A percentile compares a stretch with the other conserved stretches of the same genome.
Evolutionary conservation across 2,888 invertebrate species (phyloP).

Genomic region (Lagria hirta): DNA sequence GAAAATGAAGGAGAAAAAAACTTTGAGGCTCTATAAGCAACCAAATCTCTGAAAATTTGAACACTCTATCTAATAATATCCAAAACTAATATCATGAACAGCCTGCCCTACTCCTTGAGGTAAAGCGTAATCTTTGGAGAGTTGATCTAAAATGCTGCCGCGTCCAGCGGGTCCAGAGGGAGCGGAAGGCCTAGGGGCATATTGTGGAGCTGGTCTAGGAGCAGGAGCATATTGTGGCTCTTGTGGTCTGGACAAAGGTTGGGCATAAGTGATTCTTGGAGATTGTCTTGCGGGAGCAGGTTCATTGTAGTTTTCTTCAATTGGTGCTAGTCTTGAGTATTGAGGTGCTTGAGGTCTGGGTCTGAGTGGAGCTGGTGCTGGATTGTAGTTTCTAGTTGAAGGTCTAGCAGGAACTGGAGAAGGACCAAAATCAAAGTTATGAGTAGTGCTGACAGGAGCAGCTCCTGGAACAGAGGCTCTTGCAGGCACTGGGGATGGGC

Average conservation of each 20-base stretch:
- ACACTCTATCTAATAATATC: constrained; percentile 65
- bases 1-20: too few species aligned
- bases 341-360: constrained; percentile 34
- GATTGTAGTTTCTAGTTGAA: constrained; percentile 40
- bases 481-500: constrained; percentile 27
- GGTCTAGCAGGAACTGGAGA: constrained; percentile 31
- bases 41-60: too few species aligned
- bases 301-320: constrained; percentile 43
- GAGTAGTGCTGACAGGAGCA: constrained; percentile 31
- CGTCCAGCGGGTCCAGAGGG: constrained; percentile 38
- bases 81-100: constrained; percentile 81
- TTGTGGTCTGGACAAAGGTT: constrained; percentile 32
- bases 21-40: too few species aligned
- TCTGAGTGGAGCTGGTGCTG: constrained; percentile 42
- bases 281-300: constrained; percentile 41
- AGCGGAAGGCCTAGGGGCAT: constrained; percentile 33
- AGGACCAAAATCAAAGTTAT: constrained; percentile 44
- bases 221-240: constrained; percentile 30
- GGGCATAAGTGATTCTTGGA: constrained; percentile 42
- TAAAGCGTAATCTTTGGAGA: constrained; percentile 77
- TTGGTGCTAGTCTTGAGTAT: constrained; percentile 42
- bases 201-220: constrained; percentile 38
- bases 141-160: constrained; percentile 72
- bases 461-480: constrained; percentile 30
- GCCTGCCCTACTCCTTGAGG: constrained; percentile 70